A percentile compares a stretch with the other conserved stretches of the same genome.
Evolutionary conservation across 2,888 invertebrate genomes (phyloP).

Genomic region (Limenitis arthemis): DNA sequence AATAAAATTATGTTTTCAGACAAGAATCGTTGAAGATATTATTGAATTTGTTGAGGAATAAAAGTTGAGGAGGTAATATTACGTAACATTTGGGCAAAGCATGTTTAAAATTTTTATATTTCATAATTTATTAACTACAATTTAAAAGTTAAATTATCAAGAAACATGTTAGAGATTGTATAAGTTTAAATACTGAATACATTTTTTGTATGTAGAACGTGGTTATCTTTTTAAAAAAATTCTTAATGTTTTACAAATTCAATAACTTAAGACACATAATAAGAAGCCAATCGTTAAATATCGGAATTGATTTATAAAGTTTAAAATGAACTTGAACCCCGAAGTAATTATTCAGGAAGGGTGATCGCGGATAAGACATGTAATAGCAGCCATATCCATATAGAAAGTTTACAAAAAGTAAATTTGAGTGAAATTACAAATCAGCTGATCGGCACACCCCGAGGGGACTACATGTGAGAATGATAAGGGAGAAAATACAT

Average conservation of each 20-base stretch:
- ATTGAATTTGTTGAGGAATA: no score
- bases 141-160: no score
- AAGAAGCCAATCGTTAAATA: conserved; percentile 4
- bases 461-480: conserved; percentile 37
- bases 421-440: conserved; percentile 14
- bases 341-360: conserved; percentile 33
- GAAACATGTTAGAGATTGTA: no score
- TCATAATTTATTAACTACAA: no score
- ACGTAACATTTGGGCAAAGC: no score
- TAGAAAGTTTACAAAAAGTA: conserved; percentile 10
- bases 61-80: no score
- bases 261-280: background rate
- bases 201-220: no score
- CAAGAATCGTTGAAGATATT: no score
- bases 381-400: conserved; percentile 31
- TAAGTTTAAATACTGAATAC: no score
- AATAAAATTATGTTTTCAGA: no score
- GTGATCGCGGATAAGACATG: conserved; percentile 38
- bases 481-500: conserved; percentile 26
- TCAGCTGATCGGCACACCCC: conserved; percentile 29
- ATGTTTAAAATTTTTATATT: no score
- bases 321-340: conserved; percentile 39
- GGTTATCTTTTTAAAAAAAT: background rate
- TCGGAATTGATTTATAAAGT: conserved; percentile 26
- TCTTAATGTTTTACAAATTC: background rate